phyloP scores from a whole-genome alignment of 35 echinoderm and acorn worm genomes.

The Lytechinus variegatus region DNA sequence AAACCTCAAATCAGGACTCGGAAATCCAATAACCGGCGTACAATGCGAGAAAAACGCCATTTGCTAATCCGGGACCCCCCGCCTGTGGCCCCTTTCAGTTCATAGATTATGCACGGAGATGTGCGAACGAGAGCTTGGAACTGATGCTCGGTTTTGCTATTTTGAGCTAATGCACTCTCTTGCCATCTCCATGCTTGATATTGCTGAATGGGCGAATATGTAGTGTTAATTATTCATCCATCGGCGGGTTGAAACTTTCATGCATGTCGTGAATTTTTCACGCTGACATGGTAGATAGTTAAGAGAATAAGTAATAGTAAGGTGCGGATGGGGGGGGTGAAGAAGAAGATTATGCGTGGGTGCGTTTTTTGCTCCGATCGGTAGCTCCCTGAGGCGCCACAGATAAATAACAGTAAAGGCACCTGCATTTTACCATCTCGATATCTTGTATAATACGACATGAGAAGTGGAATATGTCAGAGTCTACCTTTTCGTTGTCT shows the following conservation, averaged over 20 bases:
- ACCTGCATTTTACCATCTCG: background rate
- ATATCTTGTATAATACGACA: no score
- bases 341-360: background rate
- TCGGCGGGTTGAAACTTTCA: background rate
- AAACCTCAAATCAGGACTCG: background rate
- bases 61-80: background rate
- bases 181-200: background rate
- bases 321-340: background rate
- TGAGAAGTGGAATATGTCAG: no score
- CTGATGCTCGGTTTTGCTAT: no score
- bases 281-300: background rate
- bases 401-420: background rate
- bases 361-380: background rate
- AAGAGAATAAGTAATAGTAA: background rate
- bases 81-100: background rate
- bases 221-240: background rate
- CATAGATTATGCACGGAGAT: background rate
- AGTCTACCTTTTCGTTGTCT: no score
- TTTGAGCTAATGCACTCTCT: no score
- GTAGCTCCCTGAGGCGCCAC: background rate
- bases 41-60: constrained; percentile 10
- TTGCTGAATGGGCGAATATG: background rate
- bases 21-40: constrained; percentile 17
- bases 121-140: background rate
- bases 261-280: constrained; percentile 1